These are phyloP conservation scores for Umimayanthus chanpuru DNA, from an alignment of 92 coral and sea anemone species.

Conservation along the genomic window DNA sequence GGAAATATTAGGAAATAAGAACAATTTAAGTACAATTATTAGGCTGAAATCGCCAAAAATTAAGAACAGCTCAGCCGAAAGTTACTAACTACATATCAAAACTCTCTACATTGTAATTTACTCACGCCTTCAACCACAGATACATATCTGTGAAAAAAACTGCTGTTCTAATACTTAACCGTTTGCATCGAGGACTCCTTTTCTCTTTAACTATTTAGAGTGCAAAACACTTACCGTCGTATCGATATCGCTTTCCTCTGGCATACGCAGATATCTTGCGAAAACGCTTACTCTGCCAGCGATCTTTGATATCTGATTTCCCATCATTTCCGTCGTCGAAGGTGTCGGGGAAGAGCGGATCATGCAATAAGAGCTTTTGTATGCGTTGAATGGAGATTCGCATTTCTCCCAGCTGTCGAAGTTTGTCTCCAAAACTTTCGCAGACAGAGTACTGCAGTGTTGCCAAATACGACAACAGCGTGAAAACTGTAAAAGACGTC, in stretches of 20 bases:
- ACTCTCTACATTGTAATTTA: too few relatives aligned
- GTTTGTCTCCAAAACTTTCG: not conserved
- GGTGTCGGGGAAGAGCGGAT: not conserved
- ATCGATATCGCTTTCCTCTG: not conserved
- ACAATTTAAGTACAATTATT: too few relatives aligned
- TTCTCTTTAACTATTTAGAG: not conserved
- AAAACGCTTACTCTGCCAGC: not conserved
- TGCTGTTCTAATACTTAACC: too few relatives aligned
- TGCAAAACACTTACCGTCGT: not conserved
- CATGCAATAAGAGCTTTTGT: not conserved
- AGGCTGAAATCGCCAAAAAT: too few relatives aligned
- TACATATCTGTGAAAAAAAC: too few relatives aligned
- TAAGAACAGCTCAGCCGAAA: too few relatives aligned
- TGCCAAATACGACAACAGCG: not conserved
- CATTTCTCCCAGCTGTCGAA: constrained; percentile 7
- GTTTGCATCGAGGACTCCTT: too few relatives aligned
- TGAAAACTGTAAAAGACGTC: not conserved
- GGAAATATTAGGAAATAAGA: too few relatives aligned
- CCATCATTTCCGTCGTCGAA: not conserved
- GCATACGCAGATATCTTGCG: not conserved
- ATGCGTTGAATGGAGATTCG: constrained; percentile 2
- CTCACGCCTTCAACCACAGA: too few relatives aligned
- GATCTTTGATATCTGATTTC: not conserved
- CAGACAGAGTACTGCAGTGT: not conserved
- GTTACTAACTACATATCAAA: too few relatives aligned